Evolutionary conservation across 2,888 invertebrate genomes (phyloP).

Genomic region (Acrobasis consociella): DNA sequence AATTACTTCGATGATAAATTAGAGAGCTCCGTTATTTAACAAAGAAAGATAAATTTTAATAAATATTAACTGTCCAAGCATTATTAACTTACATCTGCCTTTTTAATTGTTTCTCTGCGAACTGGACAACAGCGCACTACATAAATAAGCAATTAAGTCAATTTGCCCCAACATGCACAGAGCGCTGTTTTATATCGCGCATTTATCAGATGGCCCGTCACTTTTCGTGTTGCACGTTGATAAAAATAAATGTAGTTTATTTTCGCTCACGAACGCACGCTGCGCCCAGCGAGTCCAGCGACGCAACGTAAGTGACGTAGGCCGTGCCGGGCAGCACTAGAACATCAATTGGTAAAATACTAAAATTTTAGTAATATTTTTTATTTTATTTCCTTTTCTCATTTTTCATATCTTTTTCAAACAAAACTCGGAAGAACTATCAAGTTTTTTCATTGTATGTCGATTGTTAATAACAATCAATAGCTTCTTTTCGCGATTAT

Average conservation of each 20-base stretch:
- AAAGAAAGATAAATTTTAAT: not conserved
- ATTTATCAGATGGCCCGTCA: conserved; percentile 64
- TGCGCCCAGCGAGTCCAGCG: conserved; percentile 20
- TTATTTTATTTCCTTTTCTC: too few relatives aligned
- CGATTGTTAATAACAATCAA: too few relatives aligned
- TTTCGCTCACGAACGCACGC: conserved; percentile 37
- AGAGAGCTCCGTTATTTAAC: not conserved
- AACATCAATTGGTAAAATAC: not conserved
- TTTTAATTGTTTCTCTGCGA: conserved; percentile 33
- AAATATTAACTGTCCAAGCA: not conserved
- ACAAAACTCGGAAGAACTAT: too few relatives aligned
- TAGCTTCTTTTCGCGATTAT: too few relatives aligned
- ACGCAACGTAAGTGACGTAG: not conserved
- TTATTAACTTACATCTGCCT: conserved; percentile 25
- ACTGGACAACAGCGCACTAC: conserved; percentile 32
- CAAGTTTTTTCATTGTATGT: too few relatives aligned
- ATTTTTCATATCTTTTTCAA: too few relatives aligned
- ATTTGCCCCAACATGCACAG: conserved; percentile 52
- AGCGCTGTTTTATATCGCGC: conserved; percentile 53
- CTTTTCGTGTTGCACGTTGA: conserved; percentile 47
- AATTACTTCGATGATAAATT: not conserved
- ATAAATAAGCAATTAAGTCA: conserved; percentile 56
- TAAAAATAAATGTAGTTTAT: conserved; percentile 61
- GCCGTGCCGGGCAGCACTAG: not conserved
- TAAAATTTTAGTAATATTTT: too few relatives aligned